These are phyloP conservation scores for Drosophila repletoides DNA, from an alignment of 1,140 invertebrate genomes.

Conservation along the genomic window DNA sequence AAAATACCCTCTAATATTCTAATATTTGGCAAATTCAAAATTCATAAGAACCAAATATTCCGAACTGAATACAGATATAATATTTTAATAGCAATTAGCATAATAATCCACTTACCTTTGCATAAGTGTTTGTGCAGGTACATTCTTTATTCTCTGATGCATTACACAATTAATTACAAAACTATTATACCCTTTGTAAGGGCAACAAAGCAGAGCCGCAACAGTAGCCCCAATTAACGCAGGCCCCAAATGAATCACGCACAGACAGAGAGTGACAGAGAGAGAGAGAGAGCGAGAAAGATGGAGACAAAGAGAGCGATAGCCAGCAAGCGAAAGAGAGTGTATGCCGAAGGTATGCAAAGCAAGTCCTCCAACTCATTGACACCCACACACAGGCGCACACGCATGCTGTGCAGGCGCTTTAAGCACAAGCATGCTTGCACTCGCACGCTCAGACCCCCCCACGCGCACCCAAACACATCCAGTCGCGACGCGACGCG, in stretches of 20 bases:
- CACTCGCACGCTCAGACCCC: slow-evolving; percentile 9
- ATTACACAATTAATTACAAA: too few relatives aligned
- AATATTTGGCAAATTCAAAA: background rate
- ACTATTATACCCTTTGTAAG: too few relatives aligned
- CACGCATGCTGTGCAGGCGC: slow-evolving; percentile 13
- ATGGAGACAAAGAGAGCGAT: background rate
- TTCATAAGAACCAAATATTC: too few relatives aligned
- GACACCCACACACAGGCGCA: slow-evolving; percentile 19
- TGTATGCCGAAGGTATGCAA: background rate
- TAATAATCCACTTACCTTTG: too few relatives aligned
- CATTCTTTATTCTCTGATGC: too few relatives aligned
- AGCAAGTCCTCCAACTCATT: slow-evolving; percentile 20
- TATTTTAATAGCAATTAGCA: too few relatives aligned
- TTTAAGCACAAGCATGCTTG: slow-evolving; percentile 40
- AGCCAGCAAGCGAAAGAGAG: slow-evolving; percentile 2
- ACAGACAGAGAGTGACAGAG: slow-evolving; percentile 10
- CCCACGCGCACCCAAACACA: slow-evolving; percentile 11
- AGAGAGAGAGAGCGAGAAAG: background rate
- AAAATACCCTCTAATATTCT: too few relatives aligned
- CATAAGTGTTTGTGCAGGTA: too few relatives aligned
- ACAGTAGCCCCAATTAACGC: slow-evolving; percentile 12
- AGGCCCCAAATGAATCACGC: slow-evolving; percentile 20
- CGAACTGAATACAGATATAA: too few relatives aligned
- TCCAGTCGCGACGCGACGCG: slow-evolving; percentile 12
- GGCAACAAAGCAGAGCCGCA: slow-evolving; percentile 10